Conservation (phyloP, 2,888 invertebrate species). For the Agapostemon virescens region DNA sequence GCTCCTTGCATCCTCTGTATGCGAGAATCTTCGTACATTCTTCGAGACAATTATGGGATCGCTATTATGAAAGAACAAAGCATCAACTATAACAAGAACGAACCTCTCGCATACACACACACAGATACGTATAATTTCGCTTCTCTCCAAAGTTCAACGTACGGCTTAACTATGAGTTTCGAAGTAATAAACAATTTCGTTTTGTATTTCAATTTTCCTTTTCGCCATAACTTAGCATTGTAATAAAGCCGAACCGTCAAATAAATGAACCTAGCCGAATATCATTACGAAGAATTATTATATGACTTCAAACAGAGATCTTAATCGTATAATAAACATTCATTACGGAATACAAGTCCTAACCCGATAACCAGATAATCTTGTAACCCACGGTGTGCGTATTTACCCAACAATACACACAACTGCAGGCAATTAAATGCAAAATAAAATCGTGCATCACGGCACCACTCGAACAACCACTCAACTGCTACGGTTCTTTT, state of each 20-base stretch:
- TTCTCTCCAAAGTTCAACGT: slow-evolving; percentile 3
- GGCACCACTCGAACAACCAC: background rate
- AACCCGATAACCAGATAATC: slow-evolving; percentile 4
- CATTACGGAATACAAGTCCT: background rate
- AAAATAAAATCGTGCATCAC: background rate
- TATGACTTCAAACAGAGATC: background rate
- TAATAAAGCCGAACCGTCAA: background rate
- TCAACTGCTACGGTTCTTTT: background rate
- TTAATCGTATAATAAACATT: background rate
- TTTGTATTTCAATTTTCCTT: background rate
- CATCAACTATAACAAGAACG: background rate
- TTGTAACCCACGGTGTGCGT: background rate
- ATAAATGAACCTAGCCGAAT: background rate
- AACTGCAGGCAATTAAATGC: background rate
- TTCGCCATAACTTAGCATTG: background rate
- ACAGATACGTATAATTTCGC: background rate
- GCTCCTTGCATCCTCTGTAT: background rate
- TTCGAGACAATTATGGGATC: slow-evolving; percentile 14
- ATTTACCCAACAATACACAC: background rate
- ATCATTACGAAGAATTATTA: background rate
- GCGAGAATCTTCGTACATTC: slow-evolving; percentile 2
- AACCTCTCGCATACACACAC: background rate
- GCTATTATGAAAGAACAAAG: slow-evolving; percentile 10
- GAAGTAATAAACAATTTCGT: background rate
- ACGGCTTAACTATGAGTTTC: background rate